Evolutionary conservation across 64 coral and sea anemone genomes (phyloP).

Genomic region (Pachyseris speciosa): DNA sequence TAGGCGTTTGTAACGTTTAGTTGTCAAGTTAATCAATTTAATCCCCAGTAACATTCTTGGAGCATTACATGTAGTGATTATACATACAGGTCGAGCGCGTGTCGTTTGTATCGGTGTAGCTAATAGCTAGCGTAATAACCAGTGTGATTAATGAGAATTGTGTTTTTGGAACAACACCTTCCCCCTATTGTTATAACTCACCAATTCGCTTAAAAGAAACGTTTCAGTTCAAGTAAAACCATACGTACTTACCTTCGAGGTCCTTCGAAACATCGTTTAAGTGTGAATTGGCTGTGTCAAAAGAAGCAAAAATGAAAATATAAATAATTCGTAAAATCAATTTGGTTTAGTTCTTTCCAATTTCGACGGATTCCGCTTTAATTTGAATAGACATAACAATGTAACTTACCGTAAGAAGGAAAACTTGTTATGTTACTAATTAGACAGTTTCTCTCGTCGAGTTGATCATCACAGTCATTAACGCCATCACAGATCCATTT

Average conservation of each 20-base stretch:
- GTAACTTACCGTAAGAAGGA: constrained; percentile 34
- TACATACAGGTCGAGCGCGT: no score
- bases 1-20: no score
- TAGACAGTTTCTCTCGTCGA: constrained; percentile 92
- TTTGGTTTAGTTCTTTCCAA: not conserved
- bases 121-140: no score
- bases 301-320: constrained; percentile 6
- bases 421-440: not conserved
- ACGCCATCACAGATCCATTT: constrained; percentile 94
- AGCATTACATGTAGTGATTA: no score
- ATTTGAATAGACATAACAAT: not conserved
- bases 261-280: not conserved
- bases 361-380: not conserved
- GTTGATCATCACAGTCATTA: constrained; percentile 79
- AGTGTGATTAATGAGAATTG: no score
- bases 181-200: no score
- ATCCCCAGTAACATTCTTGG: no score
- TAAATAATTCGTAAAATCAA: not conserved
- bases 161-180: no score
- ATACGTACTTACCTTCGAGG: not conserved
- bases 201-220: no score
- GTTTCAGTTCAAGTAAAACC: no score
- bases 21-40: no score
- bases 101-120: no score
- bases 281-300: not conserved